phyloP scores from a whole-genome alignment of 2,113 vertebrate species.

The Artemisiospiza belli region DNA sequence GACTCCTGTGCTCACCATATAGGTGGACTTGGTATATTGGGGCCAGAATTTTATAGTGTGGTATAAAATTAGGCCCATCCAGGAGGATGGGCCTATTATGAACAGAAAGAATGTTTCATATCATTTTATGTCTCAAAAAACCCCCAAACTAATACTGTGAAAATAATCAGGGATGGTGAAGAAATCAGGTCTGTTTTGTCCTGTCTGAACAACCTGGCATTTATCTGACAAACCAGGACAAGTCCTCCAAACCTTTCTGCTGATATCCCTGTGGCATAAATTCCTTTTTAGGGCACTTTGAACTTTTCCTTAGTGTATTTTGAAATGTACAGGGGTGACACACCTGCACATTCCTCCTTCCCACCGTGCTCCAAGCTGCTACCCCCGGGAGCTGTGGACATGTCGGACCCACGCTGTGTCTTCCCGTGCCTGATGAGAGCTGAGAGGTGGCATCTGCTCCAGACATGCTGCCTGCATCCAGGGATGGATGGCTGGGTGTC shows the following conservation, averaged over 20 bases:
- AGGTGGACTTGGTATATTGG: not conserved
- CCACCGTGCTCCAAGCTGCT: accelerated
- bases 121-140: not conserved
- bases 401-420: not conserved
- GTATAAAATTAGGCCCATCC: too few relatives aligned
- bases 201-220: not conserved
- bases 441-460: conserved; percentile 63
- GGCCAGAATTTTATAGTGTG: not conserved
- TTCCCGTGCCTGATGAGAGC: conserved; percentile 8
- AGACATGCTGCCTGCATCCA: too few relatives aligned
- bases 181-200: not conserved
- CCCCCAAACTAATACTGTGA: accelerated
- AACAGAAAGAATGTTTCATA: not conserved
- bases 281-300: not conserved
- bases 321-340: not conserved
- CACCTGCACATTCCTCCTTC: not conserved
- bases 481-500: not conserved
- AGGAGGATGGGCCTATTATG: not conserved
- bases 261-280: not conserved
- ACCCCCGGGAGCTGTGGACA: not conserved
- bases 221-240: not conserved
- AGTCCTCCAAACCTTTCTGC: not conserved
- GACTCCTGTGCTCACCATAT: not conserved
- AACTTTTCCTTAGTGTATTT: not conserved
- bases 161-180: not conserved